phyloP scores from a whole-genome alignment of 2,113 vertebrate species.

The Pandion haliaetus region DNA sequence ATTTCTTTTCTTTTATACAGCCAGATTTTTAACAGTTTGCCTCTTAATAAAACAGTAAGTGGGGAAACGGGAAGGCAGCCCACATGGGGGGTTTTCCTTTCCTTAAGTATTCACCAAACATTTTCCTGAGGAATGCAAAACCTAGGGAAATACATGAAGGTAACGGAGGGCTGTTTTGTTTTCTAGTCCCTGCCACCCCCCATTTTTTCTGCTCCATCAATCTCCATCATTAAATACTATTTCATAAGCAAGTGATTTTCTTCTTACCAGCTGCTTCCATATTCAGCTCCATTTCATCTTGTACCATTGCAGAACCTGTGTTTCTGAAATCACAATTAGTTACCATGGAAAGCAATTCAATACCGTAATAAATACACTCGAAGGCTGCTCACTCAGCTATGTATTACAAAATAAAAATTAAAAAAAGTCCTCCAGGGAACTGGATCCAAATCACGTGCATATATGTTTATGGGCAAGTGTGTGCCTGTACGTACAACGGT shows the following conservation, averaged over 20 bases:
- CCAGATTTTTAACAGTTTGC: neutral
- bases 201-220: neutral
- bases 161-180: neutral
- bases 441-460: neutral
- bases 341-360: constrained; percentile 50
- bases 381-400: neutral
- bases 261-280: constrained; percentile 37
- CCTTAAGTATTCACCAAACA: neutral
- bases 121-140: neutral
- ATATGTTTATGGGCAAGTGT: neutral
- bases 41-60: neutral
- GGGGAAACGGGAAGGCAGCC: neutral
- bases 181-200: neutral
- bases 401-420: neutral
- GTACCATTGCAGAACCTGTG: neutral
- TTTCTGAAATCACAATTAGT: constrained; percentile 51
- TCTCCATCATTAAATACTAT: constrained; percentile 2
- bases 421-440: neutral
- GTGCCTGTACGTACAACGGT: neutral
- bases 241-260: constrained; percentile 41
- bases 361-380: neutral
- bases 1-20: neutral
- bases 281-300: constrained; percentile 24
- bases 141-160: neutral
- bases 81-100: neutral